These are phyloP conservation scores for Diceros bicornis DNA, from an alignment of 2,797 vertebrate genomes.

Conservation along the genomic window DNA sequence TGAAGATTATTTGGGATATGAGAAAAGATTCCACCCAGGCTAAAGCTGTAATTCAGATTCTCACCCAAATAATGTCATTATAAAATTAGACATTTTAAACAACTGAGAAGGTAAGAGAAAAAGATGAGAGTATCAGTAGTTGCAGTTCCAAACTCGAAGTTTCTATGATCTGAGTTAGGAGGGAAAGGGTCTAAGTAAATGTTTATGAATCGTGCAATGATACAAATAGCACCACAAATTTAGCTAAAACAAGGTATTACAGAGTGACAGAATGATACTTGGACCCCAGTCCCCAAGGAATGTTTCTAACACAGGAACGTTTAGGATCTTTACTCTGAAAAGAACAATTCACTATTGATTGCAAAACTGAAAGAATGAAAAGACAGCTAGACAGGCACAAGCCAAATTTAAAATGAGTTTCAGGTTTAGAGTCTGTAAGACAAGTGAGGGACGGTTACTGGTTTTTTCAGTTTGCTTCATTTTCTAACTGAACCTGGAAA, in stretches of 20 bases:
- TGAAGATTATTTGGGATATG: slow-evolving; percentile 13
- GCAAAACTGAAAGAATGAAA: slow-evolving; percentile 54
- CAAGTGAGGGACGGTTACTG: neutral
- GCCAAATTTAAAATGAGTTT: slow-evolving; percentile 3
- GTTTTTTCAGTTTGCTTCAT: neutral
- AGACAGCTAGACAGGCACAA: neutral
- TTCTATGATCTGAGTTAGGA: neutral
- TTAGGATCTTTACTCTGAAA: slow-evolving; percentile 36
- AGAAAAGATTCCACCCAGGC: slow-evolving; percentile 16
- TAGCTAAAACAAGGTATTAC: neutral
- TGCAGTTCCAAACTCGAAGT: neutral
- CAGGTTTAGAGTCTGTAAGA: slow-evolving; percentile 12
- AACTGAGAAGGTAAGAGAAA: neutral
- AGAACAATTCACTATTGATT: neutral
- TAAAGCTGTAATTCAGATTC: slow-evolving; percentile 46
- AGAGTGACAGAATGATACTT: neutral
- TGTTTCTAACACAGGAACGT: neutral
- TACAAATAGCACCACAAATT: slow-evolving; percentile 26
- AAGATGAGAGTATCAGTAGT: neutral
- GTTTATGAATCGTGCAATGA: slow-evolving; percentile 8
- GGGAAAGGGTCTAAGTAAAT: neutral
- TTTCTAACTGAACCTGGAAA: slow-evolving; percentile 47
- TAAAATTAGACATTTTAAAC: slow-evolving; percentile 40
- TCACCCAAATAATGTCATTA: neutral
- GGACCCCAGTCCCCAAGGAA: neutral